Base-by-base conservation (phyloP, 2,888 invertebrate species). In the Archaeoteleia sp. region DNA sequence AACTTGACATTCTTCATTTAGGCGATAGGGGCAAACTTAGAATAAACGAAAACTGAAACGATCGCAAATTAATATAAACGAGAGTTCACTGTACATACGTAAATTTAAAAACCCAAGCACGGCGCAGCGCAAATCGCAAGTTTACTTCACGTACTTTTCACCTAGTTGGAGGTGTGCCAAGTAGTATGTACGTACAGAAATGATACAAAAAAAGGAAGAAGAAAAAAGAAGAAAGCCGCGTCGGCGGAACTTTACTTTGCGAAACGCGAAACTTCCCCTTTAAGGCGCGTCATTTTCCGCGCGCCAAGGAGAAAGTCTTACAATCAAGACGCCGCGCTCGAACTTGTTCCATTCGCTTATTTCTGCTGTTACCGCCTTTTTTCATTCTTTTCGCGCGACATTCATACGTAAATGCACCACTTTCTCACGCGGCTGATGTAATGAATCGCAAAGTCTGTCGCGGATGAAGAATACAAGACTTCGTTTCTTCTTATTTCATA, bases 141-240 rank as follows among this genome's bases (percentile, higher is more conserved):
- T 84, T 84, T 81, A 81, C 83, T 82, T 82, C 81, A 82, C 76
- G 78, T 78, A 81, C 83, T 85, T 85, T 84, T 85, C 83, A 85
- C 84, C 84, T 74, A 85, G 81, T 85, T 85, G 84, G 84, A 82
- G 72, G 45, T 27, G 61, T 57, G 83, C 84, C 84, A 81, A 68
- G 71, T 49, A 54, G 45, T 53, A 68, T 51, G 51, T 71, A 48
- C 54, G 40, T 34, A 42, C 29, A 53, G 66, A 63, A 46, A 68
- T 57, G 57, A 61, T 58, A 63, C 62, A 65, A 55, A 67, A 57
- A 29, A 58, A 61, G 39, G 27, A 40, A 54, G 48, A 48, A 35
- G 48, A 37, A 60, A 45, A 37, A 40, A 57, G 48, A 69, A 32
- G 60, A 29, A 32, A 27, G 43, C 34, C 51, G 48, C 39, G 49